Evolutionary conservation across 1,140 invertebrate genomes (phyloP).

Genomic region (Drosophila bocki): DNA sequence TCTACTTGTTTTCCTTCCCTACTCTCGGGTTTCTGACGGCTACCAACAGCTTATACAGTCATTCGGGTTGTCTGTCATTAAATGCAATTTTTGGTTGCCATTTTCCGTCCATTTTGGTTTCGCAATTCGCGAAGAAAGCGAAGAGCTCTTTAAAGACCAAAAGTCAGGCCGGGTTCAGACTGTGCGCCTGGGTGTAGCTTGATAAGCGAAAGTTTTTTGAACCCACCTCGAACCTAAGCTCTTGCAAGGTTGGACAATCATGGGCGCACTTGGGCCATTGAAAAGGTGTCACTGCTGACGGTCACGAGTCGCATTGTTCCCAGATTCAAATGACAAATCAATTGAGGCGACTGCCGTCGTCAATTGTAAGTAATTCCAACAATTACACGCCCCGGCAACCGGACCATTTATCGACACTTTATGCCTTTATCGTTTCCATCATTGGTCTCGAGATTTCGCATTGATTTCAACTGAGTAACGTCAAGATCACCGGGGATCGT

Average conservation of each 20-base stretch:
- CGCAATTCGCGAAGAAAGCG: conserved; percentile 66
- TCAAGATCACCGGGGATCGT: conserved; percentile 44
- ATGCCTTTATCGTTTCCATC: conserved; percentile 13
- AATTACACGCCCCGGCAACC: conserved; percentile 57
- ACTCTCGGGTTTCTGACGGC: conserved; percentile 26
- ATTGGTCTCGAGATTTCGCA: conserved; percentile 41
- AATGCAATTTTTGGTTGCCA: conserved; percentile 65
- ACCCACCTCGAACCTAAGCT: conserved; percentile 48
- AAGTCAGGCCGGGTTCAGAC: conserved; percentile 52
- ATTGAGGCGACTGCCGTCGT: conserved; percentile 37
- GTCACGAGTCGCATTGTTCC: conserved; percentile 38
- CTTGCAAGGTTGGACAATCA: conserved; percentile 62
- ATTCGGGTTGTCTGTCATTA: conserved; percentile 58
- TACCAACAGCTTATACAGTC: conserved; percentile 22
- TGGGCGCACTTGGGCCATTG: conserved; percentile 51
- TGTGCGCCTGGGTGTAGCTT: conserved; percentile 44
- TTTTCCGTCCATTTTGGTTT: conserved; percentile 56
- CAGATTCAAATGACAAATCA: conserved; percentile 53
- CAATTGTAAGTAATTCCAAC: conserved; percentile 55
- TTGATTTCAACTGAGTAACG: conserved; percentile 58
- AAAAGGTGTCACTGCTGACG: conserved; percentile 46
- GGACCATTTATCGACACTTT: conserved; percentile 41
- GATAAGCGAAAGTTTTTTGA: conserved; percentile 81
- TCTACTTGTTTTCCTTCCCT: conserved; percentile 39
- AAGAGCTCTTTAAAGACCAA: conserved; percentile 48